A percentile compares a stretch with the other conserved stretches of the same genome.
These are phyloP conservation scores for Drosophila eugracilis DNA, from an alignment of 1,140 invertebrate genomes.

Conservation along the genomic window DNA sequence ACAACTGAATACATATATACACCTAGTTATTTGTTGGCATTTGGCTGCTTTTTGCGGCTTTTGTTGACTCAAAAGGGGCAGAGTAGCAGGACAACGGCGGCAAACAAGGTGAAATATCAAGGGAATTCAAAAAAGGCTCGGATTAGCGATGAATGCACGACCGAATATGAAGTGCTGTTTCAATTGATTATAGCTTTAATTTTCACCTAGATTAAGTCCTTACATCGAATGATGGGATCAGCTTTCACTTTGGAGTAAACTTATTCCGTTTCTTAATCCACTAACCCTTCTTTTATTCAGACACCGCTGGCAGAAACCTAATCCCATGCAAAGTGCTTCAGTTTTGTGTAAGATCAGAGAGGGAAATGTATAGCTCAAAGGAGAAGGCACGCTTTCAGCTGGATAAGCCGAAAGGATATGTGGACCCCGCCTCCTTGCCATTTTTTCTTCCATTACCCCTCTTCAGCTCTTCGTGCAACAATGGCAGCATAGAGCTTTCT, in stretches of 20 bases:
- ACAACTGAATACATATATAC: conserved; percentile 80
- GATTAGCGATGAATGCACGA: conserved; percentile 60
- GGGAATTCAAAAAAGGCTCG: conserved; percentile 76
- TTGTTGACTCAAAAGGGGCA: conserved; percentile 27
- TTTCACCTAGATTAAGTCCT: not conserved
- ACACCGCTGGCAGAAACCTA: conserved; percentile 46
- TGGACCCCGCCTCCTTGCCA: conserved; percentile 15
- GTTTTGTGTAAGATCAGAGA: conserved; percentile 57
- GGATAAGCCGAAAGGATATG: conserved; percentile 71
- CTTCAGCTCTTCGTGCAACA: conserved; percentile 10
- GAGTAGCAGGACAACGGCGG: conserved; percentile 5
- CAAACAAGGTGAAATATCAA: conserved; percentile 79
- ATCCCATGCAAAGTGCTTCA: conserved; percentile 71
- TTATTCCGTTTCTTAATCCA: conserved; percentile 57
- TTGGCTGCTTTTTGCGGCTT: conserved; percentile 59
- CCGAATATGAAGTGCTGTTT: conserved; percentile 66
- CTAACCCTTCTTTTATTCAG: conserved; percentile 30
- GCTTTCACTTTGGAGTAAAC: not conserved
- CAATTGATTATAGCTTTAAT: conserved; percentile 30
- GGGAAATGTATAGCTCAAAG: conserved; percentile 61
- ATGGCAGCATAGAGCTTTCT: conserved; percentile 45
- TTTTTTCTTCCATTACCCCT: not conserved
- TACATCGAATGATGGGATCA: conserved; percentile 5
- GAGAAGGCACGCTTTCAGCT: conserved; percentile 44
- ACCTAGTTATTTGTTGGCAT: conserved; percentile 79